Evolutionary conservation across 2,797 vertebrate species (phyloP).

Genomic region (Cossypha dichroa): DNA sequence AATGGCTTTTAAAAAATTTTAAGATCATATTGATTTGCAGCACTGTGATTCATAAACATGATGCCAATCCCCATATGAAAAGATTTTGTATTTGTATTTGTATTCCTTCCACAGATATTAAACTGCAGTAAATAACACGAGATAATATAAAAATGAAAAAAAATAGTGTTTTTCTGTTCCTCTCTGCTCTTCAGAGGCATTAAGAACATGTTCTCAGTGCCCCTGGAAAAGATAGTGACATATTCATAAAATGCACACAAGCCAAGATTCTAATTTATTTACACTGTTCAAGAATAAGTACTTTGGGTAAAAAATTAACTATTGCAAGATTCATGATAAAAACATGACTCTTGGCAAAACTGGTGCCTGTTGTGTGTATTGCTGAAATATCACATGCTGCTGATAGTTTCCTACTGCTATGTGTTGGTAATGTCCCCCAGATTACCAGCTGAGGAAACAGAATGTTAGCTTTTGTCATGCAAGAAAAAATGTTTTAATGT

Average conservation of each 20-base stretch:
- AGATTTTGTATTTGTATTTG: not conserved
- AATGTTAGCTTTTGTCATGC: slow-evolving; percentile 57
- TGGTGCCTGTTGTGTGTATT: not conserved
- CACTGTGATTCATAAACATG: not conserved
- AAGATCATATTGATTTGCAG: not conserved
- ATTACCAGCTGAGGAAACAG: slow-evolving; percentile 15
- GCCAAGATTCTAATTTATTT: not conserved
- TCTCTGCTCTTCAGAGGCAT: not conserved
- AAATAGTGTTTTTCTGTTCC: not conserved
- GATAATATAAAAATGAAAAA: not conserved
- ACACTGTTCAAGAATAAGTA: not conserved
- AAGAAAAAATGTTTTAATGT: slow-evolving; percentile 63
- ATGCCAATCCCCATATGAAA: not conserved
- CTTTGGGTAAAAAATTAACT: not conserved
- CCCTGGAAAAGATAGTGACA: not conserved
- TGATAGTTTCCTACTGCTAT: slow-evolving; percentile 6
- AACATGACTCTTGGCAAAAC: not conserved
- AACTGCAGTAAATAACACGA: not conserved
- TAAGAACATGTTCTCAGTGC: not conserved
- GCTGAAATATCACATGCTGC: not conserved
- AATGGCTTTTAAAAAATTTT: not conserved
- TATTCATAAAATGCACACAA: not conserved
- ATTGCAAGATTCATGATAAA: not conserved
- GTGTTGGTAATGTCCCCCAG: not conserved
- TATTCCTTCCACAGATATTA: not conserved